Evolutionary conservation across 2,888 invertebrate species (phyloP).

Genomic region (Unio delphinus): DNA sequence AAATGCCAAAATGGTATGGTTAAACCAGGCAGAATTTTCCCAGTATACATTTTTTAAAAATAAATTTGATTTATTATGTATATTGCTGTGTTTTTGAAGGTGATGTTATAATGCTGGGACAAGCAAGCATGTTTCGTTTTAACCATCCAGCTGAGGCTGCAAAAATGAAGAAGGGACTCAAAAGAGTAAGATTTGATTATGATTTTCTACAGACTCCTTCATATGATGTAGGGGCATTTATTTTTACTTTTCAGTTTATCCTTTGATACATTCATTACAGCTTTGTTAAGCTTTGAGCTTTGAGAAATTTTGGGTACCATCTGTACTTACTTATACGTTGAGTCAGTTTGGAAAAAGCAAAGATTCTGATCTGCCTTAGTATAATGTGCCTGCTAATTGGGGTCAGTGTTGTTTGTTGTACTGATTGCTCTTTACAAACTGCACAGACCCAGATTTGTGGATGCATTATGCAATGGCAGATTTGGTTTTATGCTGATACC

Average conservation of each 20-base stretch:
- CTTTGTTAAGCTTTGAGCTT: background rate
- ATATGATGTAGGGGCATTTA: background rate
- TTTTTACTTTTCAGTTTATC: background rate
- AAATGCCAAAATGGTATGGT: too few species aligned
- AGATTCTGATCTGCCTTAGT: too few species aligned
- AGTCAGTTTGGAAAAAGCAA: too few species aligned
- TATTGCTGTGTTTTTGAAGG: conserved; percentile 31
- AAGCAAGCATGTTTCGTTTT: conserved; percentile 68
- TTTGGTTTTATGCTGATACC: too few species aligned
- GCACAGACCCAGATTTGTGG: too few species aligned
- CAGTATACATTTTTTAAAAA: background rate
- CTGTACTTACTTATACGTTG: too few species aligned
- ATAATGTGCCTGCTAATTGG: too few species aligned
- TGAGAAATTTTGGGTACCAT: too few species aligned
- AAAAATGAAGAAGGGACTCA: conserved; percentile 53
- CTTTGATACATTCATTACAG: background rate
- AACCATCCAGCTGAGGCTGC: conserved; percentile 68
- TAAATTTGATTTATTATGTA: background rate
- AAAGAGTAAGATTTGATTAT: conserved; percentile 30
- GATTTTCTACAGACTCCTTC: too few species aligned
- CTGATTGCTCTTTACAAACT: too few species aligned
- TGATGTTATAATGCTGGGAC: conserved; percentile 74
- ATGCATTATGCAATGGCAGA: too few species aligned
- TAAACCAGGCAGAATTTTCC: background rate
- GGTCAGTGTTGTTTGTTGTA: too few species aligned